phyloP scores from a whole-genome alignment of 2,888 invertebrate species.

The Sturmia bella region DNA sequence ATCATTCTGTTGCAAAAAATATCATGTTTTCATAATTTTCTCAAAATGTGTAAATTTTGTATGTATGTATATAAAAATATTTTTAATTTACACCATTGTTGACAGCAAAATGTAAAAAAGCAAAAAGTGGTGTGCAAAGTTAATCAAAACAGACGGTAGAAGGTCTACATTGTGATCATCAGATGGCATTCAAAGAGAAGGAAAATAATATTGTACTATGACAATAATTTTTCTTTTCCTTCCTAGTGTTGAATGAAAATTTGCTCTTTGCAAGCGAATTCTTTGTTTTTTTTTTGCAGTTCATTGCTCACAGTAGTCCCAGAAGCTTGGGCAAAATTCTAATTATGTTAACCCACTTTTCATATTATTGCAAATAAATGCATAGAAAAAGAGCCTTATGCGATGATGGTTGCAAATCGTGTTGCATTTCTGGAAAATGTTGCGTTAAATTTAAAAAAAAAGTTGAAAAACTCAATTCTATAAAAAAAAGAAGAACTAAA shows the following conservation, averaged over 20 bases:
- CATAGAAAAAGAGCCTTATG: too few relatives aligned
- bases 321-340: too few relatives aligned
- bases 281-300: too few relatives aligned
- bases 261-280: not conserved
- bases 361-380: too few relatives aligned
- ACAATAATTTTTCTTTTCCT: not conserved
- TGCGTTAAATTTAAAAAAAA: too few relatives aligned
- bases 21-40: conserved; percentile 41
- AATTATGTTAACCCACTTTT: too few relatives aligned
- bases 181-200: conserved; percentile 7
- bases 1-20: conserved; percentile 11
- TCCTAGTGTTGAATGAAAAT: not conserved
- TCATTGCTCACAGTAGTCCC: too few relatives aligned
- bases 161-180: conserved; percentile 28
- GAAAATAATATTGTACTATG: not conserved
- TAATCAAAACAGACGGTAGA: conserved; percentile 45
- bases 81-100: conserved; percentile 63
- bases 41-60: conserved; percentile 2
- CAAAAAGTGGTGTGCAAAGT: conserved; percentile 4
- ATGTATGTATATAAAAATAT: not conserved
- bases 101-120: conserved; percentile 44
- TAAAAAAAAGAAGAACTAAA: too few relatives aligned
- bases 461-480: too few relatives aligned
- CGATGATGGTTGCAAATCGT: too few relatives aligned
- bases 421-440: too few relatives aligned